phyloP scores from a whole-genome alignment of 2,797 vertebrate species.

The Petrocephalus sullivani region DNA sequence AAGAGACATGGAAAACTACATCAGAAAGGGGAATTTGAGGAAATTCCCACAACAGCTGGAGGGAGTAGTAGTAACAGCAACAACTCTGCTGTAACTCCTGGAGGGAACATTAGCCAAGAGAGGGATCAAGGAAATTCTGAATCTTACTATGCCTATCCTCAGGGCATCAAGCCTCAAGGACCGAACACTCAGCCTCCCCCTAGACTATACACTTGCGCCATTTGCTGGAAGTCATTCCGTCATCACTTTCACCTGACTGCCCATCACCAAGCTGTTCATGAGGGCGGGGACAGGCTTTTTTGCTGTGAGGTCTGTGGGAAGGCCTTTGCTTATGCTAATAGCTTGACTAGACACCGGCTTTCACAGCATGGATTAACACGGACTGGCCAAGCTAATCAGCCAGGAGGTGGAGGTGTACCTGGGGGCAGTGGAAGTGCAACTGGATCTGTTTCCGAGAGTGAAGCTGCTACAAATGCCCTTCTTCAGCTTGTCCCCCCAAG shows the following conservation, averaged over 20 bases:
- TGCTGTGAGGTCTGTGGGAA: slow-evolving; percentile 85
- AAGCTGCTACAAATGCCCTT: slow-evolving; percentile 72
- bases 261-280: slow-evolving; percentile 85
- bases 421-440: slow-evolving; percentile 55
- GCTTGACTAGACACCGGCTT: slow-evolving; percentile 82
- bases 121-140: slow-evolving; percentile 68
- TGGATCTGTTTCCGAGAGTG: slow-evolving; percentile 65
- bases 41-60: slow-evolving; percentile 67
- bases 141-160: slow-evolving; percentile 68
- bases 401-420: slow-evolving; percentile 56
- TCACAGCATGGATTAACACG: slow-evolving; percentile 75
- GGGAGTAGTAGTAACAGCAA: slow-evolving; percentile 65
- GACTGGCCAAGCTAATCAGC: slow-evolving; percentile 54
- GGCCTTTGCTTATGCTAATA: slow-evolving; percentile 84
- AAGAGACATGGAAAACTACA: slow-evolving; percentile 88
- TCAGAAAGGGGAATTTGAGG: slow-evolving; percentile 72
- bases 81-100: slow-evolving; percentile 59
- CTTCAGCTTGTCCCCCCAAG: slow-evolving; percentile 66
- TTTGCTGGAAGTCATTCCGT: slow-evolving; percentile 89
- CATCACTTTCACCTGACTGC: slow-evolving; percentile 82
- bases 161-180: slow-evolving; percentile 63
- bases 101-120: slow-evolving; percentile 66
- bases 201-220: slow-evolving; percentile 78
- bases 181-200: slow-evolving; percentile 58
- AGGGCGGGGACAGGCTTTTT: slow-evolving; percentile 79